Evolutionary conservation across 2,113 vertebrate species (phyloP), one percentile per base, ranked within the genome.

Genomic region (Bagarius yarrelli): DNA sequence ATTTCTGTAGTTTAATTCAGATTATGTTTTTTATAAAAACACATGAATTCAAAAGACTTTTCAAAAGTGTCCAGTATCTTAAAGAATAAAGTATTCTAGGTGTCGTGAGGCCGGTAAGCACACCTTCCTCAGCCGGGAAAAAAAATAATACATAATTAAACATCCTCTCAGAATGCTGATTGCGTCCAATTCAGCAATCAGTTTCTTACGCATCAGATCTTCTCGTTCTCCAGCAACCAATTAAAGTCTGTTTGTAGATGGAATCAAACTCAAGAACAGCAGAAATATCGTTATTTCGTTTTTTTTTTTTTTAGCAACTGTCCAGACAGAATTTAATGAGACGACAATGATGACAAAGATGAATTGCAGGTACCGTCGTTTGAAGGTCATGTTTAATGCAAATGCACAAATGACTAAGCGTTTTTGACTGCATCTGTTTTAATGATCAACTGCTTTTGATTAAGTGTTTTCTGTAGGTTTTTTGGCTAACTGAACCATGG

Each of bases 101-200:
- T 53, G 57, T 57, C 59, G 47, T 55, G 44, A 55, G 30, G 71
- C 9, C 8, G 79, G 44, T 27, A 44, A 74, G 74, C 55, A 40
- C 56, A 60, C 14, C 25, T 61, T 61, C 44, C 47, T 36, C 64
- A 27, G 57, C 57, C 19, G 30, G 59, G 53, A 74, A 57, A 81
- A 15, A 57, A 81, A 23, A 53, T n/a, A 14, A 8, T 44, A 47
- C 30, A 44, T 81, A 55, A 81, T 66, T 64, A 44, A 74, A 74
- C 60, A 13, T 30, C 30, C 50, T 81, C 25, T 56, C 47, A 40
- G 61, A 81, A 53, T 44, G 71, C 34, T 30, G 80, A 66, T 56
- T 15, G 61, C 53, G 47, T 67, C 52, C 61, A 67, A 67, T 59
- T 57, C 52, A 32, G 15, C n/a, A 50, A 19, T 47, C 61, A 47